Conservation (phyloP, 2,113 vertebrate genomes). For the Ahaetulla prasina region DNA sequence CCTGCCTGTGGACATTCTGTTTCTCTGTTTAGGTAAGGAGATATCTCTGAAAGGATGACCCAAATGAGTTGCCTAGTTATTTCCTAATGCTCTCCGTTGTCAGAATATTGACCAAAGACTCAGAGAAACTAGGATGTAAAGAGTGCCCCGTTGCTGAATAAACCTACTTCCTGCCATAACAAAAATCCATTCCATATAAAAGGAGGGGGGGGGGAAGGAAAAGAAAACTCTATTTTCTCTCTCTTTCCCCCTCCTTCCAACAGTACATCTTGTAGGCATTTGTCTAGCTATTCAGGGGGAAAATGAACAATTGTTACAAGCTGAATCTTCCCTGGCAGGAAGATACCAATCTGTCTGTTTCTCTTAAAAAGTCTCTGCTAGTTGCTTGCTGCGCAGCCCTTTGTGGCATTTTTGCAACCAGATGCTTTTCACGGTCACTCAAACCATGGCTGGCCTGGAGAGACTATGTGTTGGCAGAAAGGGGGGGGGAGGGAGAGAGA, state of each 20-base stretch:
- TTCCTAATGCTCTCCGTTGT: neutral
- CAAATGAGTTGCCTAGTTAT: neutral
- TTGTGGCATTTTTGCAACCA: neutral
- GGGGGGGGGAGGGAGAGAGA: neutral
- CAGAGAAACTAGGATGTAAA: neutral
- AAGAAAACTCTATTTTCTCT: neutral
- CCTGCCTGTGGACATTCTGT: neutral
- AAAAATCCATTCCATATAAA: neutral
- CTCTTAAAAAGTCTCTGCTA: neutral
- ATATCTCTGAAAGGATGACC: neutral
- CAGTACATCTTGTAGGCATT: neutral
- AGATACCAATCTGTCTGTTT: neutral
- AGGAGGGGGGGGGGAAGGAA: neutral
- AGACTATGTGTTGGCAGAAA: neutral
- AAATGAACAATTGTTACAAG: neutral
- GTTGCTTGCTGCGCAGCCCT: neutral
- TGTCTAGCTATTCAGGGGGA: neutral
- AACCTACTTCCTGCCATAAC: neutral
- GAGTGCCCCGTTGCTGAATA: neutral
- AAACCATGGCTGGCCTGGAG: neutral
- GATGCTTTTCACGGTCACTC: neutral
- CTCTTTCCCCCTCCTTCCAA: neutral
- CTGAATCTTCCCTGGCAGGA: neutral
- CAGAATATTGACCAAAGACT: neutral
- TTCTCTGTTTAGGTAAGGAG: neutral